Percentiles rank a stretch among this genome's conserved stretches.
Evolutionary conservation across 2,113 vertebrate species (phyloP).

Genomic region (Papio anubis): DNA sequence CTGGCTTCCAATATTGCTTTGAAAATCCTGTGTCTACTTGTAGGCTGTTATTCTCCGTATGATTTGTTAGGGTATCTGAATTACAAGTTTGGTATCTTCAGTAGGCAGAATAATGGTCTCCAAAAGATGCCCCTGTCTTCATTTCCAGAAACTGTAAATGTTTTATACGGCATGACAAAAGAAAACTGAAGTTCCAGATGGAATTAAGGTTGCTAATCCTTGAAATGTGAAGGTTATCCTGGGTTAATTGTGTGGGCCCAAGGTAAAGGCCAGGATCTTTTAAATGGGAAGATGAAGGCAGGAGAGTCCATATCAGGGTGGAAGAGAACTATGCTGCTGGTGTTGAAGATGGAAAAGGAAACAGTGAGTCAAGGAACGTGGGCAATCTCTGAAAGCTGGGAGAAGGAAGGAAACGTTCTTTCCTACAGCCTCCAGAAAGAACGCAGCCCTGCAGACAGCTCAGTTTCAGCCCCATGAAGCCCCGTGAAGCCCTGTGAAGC

Average conservation of each 20-base stretch:
- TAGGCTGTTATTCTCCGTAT: not conserved
- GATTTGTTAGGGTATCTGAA: not conserved
- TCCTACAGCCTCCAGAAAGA: not conserved
- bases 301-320: not conserved
- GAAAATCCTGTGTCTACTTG: not conserved
- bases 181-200: not conserved
- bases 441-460: not conserved
- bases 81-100: not conserved
- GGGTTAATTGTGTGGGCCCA: no score
- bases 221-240: not conserved
- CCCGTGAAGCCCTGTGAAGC: no score
- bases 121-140: not conserved
- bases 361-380: not conserved
- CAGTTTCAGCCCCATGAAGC: accelerated
- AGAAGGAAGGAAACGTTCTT: not conserved
- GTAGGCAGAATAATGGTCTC: not conserved
- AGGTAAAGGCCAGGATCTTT: not conserved
- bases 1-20: not conserved
- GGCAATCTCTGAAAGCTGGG: not conserved
- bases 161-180: not conserved
- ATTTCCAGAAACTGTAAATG: not conserved
- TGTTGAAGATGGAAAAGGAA: not conserved
- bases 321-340: not conserved
- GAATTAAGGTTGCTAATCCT: no score
- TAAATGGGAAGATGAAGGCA: not conserved